Evolutionary conservation across 2,113 vertebrate genomes (phyloP).

Genomic region (Pan paniscus): DNA sequence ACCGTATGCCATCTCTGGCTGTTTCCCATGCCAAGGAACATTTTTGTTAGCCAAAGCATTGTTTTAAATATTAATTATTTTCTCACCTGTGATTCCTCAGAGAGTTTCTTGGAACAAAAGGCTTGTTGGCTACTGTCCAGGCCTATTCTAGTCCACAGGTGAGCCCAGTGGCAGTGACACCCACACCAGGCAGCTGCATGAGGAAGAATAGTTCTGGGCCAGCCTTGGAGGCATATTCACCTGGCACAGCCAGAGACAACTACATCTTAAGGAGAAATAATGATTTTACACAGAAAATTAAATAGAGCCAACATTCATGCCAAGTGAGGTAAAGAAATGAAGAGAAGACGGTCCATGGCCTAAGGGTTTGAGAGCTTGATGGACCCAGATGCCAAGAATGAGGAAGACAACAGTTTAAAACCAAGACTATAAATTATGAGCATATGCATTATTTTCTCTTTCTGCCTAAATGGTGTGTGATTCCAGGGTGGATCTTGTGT

Average conservation of each 20-base stretch:
- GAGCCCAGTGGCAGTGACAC: neutral
- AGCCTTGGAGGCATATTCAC: neutral
- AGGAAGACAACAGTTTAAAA: neutral
- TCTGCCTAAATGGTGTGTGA: neutral
- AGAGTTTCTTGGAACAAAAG: neutral
- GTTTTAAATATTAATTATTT: neutral
- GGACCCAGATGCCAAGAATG: neutral
- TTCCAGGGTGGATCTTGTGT: neutral
- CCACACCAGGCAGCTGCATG: rapidly evolving
- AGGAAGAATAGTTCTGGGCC: neutral
- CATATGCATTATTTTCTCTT: neutral
- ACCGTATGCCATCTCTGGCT: neutral
- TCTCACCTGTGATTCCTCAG: neutral
- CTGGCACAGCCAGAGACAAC: neutral
- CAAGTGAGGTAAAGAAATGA: neutral
- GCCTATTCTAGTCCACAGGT: neutral
- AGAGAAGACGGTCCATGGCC: neutral
- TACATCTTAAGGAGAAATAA: neutral
- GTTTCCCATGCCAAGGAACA: neutral
- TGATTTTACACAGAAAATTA: neutral
- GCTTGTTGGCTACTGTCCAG: neutral
- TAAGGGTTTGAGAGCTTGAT: neutral
- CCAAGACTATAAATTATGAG: neutral
- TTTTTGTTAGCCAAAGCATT: neutral
- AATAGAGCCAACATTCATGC: neutral